Conservation (phyloP, 2,888 invertebrate species). For the Malacosoma neustria region DNA sequence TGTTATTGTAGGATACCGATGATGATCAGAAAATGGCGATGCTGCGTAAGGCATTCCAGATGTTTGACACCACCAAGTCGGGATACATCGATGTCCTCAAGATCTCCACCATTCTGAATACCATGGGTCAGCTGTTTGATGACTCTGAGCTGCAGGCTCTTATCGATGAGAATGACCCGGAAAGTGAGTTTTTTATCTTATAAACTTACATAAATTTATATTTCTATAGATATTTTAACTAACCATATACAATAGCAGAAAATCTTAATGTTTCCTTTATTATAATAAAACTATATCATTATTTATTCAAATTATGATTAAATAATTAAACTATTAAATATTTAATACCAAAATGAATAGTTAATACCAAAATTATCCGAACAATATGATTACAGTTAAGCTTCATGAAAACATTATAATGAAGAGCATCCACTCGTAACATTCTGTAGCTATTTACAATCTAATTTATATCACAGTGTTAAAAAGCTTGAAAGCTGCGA, state of each 20-base stretch:
- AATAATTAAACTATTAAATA: too few species aligned
- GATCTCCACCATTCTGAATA: constrained; percentile 93
- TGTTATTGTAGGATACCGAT: constrained; percentile 64
- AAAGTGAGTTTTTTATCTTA: constrained; percentile 78
- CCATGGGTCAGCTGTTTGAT: constrained; percentile 96
- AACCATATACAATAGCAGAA: too few species aligned
- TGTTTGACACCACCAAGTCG: constrained; percentile 95
- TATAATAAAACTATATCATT: too few species aligned
- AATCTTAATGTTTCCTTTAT: too few species aligned
- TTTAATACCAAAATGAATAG: too few species aligned
- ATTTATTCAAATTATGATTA: too few species aligned
- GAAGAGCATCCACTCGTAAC: too few species aligned
- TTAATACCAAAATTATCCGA: too few species aligned
- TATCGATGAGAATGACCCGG: constrained; percentile 94
- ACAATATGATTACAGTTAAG: too few species aligned
- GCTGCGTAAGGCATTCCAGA: constrained; percentile 96
- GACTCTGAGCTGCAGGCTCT: constrained; percentile 91
- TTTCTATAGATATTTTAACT: too few species aligned
- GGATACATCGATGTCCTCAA: constrained; percentile 94
- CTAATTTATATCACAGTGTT: background rate
- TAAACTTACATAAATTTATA: too few species aligned
- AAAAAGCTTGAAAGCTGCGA: background rate
- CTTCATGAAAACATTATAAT: too few species aligned
- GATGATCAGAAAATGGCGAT: constrained; percentile 90
- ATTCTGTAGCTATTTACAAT: constrained; percentile 6